A percentile compares a stretch with the other conserved stretches of the same genome.
Evolutionary conservation across 2,797 vertebrate genomes (phyloP).

Genomic region (Triplophysa bombifrons): DNA sequence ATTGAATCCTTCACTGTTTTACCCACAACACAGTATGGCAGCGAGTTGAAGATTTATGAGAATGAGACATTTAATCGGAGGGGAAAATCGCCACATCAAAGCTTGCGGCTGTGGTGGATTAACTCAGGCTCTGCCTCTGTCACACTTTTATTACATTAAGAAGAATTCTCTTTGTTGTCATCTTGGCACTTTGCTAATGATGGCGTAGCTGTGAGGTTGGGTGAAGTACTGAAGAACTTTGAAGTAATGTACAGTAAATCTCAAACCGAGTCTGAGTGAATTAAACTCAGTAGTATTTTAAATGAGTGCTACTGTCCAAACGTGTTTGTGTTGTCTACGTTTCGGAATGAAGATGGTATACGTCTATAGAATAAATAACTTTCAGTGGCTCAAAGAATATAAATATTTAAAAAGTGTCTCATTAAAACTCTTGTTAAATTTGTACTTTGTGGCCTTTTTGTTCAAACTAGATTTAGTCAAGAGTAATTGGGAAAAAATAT

Average conservation of each 20-base stretch:
- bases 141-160: slow-evolving; percentile 67
- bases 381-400: too few species aligned
- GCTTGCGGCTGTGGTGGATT: slow-evolving; percentile 44
- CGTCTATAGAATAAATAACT: too few species aligned
- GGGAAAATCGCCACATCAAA: slow-evolving; percentile 65
- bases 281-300: neutral
- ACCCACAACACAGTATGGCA: slow-evolving; percentile 64
- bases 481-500: too few species aligned
- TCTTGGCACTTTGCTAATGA: slow-evolving; percentile 57
- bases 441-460: neutral
- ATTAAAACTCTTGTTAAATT: neutral
- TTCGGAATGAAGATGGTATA: too few species aligned
- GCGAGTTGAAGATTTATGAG: slow-evolving; percentile 58
- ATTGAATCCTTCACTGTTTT: slow-evolving; percentile 66
- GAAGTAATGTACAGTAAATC: slow-evolving; percentile 13
- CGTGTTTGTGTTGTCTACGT: neutral
- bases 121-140: slow-evolving; percentile 28
- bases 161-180: slow-evolving; percentile 62
- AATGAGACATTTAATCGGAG: slow-evolving; percentile 52
- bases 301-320: too few species aligned
- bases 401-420: too few species aligned
- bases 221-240: slow-evolving; percentile 34
- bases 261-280: neutral
- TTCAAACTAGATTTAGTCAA: neutral
- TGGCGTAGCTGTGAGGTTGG: slow-evolving; percentile 55